Evolutionary conservation across 2,113 vertebrate genomes (phyloP).

Genomic region (Elgaria multicarinata): DNA sequence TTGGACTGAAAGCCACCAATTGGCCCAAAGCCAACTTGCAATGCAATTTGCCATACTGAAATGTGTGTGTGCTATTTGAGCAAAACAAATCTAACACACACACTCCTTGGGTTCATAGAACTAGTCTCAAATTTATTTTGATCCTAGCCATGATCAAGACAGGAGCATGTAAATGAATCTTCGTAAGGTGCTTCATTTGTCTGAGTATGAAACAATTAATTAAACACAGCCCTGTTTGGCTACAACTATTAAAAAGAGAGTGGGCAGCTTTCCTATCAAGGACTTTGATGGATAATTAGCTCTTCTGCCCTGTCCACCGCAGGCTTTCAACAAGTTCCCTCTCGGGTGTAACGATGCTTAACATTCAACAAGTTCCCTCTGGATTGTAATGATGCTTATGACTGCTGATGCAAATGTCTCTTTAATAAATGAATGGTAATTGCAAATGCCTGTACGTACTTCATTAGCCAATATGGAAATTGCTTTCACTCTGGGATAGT

Average conservation of each 20-base stretch:
- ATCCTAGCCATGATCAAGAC: background rate
- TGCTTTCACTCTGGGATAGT: background rate
- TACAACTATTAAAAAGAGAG: background rate
- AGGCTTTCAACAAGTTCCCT: background rate
- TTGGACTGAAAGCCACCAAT: background rate
- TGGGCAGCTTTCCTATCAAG: background rate
- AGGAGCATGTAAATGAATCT: background rate
- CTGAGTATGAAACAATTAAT: background rate
- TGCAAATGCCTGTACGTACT: slow-evolving; percentile 8
- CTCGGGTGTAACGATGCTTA: background rate
- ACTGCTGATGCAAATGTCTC: background rate
- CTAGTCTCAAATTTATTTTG: background rate
- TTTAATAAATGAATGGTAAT: slow-evolving; percentile 15
- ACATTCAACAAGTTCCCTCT: background rate
- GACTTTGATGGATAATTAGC: background rate
- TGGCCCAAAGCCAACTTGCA: background rate
- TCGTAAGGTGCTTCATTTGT: background rate
- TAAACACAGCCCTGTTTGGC: background rate
- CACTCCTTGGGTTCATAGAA: background rate
- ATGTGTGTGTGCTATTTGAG: background rate
- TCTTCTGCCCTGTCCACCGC: background rate
- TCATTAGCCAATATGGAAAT: background rate
- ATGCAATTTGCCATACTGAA: background rate
- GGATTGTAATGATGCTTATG: background rate
- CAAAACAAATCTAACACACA: background rate